phyloP scores from a whole-genome alignment of 1,140 invertebrate species.

The Oryctes rhinoceros region DNA sequence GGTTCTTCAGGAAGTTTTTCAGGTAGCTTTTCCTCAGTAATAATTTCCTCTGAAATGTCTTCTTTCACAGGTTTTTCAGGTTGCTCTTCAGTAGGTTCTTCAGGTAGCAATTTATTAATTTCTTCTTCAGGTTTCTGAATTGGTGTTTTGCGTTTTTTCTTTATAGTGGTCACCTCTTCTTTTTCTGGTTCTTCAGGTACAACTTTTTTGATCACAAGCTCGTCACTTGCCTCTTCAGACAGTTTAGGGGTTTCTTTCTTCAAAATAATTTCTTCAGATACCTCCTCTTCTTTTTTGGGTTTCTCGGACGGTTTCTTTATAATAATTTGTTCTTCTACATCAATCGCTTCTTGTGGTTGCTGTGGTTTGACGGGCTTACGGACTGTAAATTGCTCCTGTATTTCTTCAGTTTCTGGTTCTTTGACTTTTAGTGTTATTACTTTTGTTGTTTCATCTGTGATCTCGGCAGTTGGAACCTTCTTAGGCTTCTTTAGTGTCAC shows the following conservation, averaged over 20 bases:
- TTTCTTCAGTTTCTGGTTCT: slow-evolving; percentile 54
- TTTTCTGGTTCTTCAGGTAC: slow-evolving; percentile 48
- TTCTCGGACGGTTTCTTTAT: slow-evolving; percentile 56
- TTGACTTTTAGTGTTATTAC: slow-evolving; percentile 55
- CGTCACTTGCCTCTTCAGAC: slow-evolving; percentile 54
- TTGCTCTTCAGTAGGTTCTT: background rate
- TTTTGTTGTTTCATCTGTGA: slow-evolving; percentile 40
- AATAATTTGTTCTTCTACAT: slow-evolving; percentile 47
- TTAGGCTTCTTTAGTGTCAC: slow-evolving; percentile 46
- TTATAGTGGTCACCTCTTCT: slow-evolving; percentile 42
- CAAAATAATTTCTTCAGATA: slow-evolving; percentile 23
- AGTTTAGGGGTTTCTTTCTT: slow-evolving; percentile 46
- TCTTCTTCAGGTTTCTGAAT: slow-evolving; percentile 48
- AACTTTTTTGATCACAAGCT: slow-evolving; percentile 53
- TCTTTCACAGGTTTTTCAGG: slow-evolving; percentile 40
- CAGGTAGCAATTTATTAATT: slow-evolving; percentile 49
- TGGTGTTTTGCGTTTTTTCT: slow-evolving; percentile 46
- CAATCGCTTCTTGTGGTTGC: slow-evolving; percentile 54
- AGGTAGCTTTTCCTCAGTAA: slow-evolving; percentile 46
- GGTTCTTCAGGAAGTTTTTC: slow-evolving; percentile 59
- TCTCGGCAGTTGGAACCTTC: slow-evolving; percentile 51
- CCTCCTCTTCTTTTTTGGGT: slow-evolving; percentile 45
- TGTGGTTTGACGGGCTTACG: slow-evolving; percentile 46
- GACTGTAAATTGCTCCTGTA: slow-evolving; percentile 50
- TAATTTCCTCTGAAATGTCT: slow-evolving; percentile 51